Conservation (phyloP, 2,113 vertebrate species). For the Psettodes erumei region DNA sequence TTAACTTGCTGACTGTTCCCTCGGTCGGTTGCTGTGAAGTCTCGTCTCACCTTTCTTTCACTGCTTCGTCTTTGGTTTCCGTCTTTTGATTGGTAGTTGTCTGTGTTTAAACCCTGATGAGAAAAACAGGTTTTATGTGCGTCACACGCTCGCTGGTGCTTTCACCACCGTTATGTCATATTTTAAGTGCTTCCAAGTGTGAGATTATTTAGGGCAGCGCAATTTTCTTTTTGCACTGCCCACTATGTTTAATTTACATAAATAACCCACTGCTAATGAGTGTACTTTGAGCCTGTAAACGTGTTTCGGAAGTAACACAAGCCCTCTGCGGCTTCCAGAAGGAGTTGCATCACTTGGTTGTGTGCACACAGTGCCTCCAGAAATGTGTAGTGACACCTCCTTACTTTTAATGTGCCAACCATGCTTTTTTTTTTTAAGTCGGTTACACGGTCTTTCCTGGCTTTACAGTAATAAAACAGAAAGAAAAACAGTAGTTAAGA, state of each 20-base stretch:
- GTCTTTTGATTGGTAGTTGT: background rate
- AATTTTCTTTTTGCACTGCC: conserved; percentile 34
- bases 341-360: conserved; percentile 24
- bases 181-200: conserved; percentile 12
- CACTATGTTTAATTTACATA: conserved; percentile 52
- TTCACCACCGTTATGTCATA: background rate
- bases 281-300: conserved; percentile 48
- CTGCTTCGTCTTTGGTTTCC: background rate
- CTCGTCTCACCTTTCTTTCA: background rate
- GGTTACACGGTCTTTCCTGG: background rate
- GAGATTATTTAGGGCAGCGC: conserved; percentile 18
- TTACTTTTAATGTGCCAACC: conserved; percentile 4
- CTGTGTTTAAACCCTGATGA: background rate
- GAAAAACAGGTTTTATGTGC: background rate
- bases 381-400: conserved; percentile 3
- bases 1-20: background rate
- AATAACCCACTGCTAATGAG: conserved; percentile 56
- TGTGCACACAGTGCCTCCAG: conserved; percentile 28
- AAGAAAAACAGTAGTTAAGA: conserved; percentile 34
- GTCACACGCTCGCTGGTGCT: too few relatives aligned
- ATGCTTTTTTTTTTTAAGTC: background rate
- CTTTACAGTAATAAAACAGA: background rate
- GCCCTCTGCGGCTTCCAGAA: conserved; percentile 10
- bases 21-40: background rate
- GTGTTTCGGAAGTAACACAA: conserved; percentile 41